Evolutionary conservation across 2,113 vertebrate species (phyloP).

Genomic region (Elaphurus davidianus): DNA sequence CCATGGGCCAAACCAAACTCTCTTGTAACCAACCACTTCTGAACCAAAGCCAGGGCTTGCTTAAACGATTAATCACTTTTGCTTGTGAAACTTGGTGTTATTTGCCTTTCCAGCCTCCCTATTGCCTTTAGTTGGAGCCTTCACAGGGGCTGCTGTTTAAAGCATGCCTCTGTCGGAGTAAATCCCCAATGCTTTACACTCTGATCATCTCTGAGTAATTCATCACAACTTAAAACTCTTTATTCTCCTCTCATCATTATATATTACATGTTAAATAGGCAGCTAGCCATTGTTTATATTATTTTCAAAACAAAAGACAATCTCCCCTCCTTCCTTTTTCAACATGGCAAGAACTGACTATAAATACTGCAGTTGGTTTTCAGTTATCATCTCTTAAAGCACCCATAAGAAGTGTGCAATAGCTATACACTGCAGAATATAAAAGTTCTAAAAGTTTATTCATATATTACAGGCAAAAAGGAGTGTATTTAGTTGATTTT

Average conservation of each 20-base stretch:
- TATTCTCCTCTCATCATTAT: not conserved
- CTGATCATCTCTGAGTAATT: not conserved
- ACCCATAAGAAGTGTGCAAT: not conserved
- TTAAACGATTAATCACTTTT: not conserved
- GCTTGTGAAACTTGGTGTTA: not conserved
- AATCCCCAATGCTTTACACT: not conserved
- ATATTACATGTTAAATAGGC: not conserved
- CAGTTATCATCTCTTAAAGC: not conserved
- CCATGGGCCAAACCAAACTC: not conserved
- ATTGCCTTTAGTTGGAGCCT: not conserved
- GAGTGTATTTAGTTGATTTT: not conserved
- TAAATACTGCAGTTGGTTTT: not conserved
- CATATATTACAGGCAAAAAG: not conserved
- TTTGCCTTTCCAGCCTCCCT: not conserved
- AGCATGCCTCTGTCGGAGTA: too few species aligned
- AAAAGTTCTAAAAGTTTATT: not conserved
- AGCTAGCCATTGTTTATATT: not conserved
- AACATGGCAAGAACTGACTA: not conserved
- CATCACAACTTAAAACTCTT: not conserved
- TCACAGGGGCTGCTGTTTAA: not conserved
- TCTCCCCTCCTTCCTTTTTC: not conserved
- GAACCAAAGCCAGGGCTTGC: not conserved
- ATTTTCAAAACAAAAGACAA: not conserved
- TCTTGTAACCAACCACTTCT: not conserved
- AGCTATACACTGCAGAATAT: not conserved